A percentile compares a stretch with the other conserved stretches of the same genome.
Evolutionary conservation across 2,113 vertebrate genomes (phyloP).

Genomic region (Nothoprocta perdicaria): DNA sequence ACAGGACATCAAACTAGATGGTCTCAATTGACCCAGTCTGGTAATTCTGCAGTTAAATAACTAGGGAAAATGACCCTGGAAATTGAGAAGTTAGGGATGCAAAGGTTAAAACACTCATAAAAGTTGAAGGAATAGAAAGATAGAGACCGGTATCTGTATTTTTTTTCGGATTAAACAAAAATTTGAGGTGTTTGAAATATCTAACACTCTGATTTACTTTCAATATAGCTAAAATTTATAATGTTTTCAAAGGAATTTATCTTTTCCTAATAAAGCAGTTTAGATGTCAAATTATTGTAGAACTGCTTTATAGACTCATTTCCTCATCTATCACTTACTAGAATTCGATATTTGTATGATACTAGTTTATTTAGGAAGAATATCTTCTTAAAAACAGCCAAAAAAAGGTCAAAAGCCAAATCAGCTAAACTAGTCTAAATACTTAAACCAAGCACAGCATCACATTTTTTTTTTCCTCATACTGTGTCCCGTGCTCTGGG

Average conservation of each 20-base stretch:
- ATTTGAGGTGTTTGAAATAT: not conserved
- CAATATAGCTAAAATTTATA: not conserved
- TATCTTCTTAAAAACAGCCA: not conserved
- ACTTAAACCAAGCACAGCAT: fast-evolving
- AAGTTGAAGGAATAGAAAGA: not conserved
- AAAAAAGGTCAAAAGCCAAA: not conserved
- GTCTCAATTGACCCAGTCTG: not conserved
- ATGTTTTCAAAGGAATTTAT: not conserved
- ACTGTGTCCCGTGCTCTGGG: too few species aligned
- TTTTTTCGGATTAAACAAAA: not conserved
- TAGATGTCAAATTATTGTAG: not conserved
- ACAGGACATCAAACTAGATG: fast-evolving
- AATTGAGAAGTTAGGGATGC: not conserved
- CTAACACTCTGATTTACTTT: not conserved
- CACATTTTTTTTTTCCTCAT: not conserved
- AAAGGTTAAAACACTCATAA: not conserved
- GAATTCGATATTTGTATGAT: not conserved
- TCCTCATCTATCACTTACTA: not conserved
- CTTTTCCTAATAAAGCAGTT: not conserved
- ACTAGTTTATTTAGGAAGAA: not conserved
- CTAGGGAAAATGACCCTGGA: not conserved
- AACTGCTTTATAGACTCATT: not conserved
- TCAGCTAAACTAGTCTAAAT: not conserved
- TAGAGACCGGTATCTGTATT: not conserved
- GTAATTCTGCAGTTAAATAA: not conserved